phyloP scores from a whole-genome alignment of 2,113 vertebrate species.

The Empidonax alnorum region DNA sequence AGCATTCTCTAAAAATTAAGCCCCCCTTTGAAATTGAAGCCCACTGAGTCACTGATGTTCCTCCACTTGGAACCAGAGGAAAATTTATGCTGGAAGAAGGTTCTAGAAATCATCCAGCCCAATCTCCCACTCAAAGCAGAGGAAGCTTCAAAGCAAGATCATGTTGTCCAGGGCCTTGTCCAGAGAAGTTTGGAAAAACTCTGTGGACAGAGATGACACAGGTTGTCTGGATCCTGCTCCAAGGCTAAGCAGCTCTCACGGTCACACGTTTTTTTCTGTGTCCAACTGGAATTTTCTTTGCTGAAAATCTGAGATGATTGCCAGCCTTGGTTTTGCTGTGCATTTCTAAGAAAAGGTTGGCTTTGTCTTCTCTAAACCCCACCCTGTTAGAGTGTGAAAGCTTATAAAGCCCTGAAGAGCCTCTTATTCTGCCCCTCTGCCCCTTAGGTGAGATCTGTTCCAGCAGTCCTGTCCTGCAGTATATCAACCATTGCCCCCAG shows the following conservation, averaged over 20 bases:
- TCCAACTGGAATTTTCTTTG: not conserved
- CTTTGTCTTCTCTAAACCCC: not conserved
- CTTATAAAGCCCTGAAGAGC: not conserved
- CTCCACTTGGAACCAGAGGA: not conserved
- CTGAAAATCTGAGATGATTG: not conserved
- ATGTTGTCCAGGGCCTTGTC: not conserved
- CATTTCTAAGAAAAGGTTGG: not conserved
- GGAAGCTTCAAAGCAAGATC: not conserved
- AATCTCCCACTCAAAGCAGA: not conserved
- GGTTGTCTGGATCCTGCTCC: not conserved
- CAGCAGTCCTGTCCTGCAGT: too few species aligned
- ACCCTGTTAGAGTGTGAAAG: not conserved
- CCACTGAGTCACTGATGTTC: not conserved
- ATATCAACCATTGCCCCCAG: accelerated
- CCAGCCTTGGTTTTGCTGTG: not conserved
- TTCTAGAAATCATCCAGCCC: not conserved
- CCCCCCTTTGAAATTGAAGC: not conserved
- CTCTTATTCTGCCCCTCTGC: not conserved
- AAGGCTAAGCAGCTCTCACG: not conserved
- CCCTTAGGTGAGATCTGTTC: not conserved
- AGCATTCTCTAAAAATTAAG: not conserved
- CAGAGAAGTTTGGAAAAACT: not conserved
- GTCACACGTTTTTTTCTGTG: not conserved
- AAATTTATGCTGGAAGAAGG: not conserved
- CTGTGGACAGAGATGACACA: not conserved